Evolutionary conservation across 2,888 invertebrate species (phyloP).

Genomic region (Cyaniris semiargus): DNA sequence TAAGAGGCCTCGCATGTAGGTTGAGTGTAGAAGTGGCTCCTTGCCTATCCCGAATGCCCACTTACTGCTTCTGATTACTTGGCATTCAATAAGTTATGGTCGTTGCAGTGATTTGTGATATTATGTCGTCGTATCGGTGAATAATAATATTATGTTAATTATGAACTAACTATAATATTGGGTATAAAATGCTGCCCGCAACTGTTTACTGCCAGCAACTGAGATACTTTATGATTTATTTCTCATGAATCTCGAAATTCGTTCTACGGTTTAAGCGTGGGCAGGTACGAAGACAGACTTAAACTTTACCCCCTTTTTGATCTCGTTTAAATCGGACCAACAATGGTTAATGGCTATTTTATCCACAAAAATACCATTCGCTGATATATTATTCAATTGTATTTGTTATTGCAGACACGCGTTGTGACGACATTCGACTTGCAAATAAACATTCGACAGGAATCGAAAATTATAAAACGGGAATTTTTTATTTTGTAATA

Average conservation of each 20-base stretch:
- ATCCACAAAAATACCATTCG: neutral
- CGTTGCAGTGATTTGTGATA: neutral
- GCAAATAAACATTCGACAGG: conserved; percentile 34
- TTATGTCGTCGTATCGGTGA: neutral
- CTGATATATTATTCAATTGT: conserved; percentile 35
- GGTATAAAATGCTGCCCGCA: too few species aligned
- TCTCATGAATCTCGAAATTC: too few species aligned
- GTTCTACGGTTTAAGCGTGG: too few species aligned
- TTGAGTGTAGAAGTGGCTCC: conserved; percentile 25
- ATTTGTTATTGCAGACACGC: conserved; percentile 38
- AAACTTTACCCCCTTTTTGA: too few species aligned
- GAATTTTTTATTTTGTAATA: conserved; percentile 32
- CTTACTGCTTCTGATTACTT: conserved; percentile 27
- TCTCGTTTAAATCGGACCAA: neutral
- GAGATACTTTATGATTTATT: too few species aligned
- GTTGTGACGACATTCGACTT: conserved; percentile 32
- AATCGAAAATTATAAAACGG: conserved; percentile 34
- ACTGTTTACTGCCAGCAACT: too few species aligned
- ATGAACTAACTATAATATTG: neutral
- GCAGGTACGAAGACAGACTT: too few species aligned
- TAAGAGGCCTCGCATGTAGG: conserved; percentile 20
- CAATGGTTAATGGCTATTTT: neutral
- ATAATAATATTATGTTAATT: neutral
- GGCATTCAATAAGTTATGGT: conserved; percentile 21
- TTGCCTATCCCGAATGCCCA: conserved; percentile 16